These are phyloP conservation scores for Drosophila koepferae DNA, from an alignment of 2,888 invertebrate genomes.

Conservation along the genomic window DNA sequence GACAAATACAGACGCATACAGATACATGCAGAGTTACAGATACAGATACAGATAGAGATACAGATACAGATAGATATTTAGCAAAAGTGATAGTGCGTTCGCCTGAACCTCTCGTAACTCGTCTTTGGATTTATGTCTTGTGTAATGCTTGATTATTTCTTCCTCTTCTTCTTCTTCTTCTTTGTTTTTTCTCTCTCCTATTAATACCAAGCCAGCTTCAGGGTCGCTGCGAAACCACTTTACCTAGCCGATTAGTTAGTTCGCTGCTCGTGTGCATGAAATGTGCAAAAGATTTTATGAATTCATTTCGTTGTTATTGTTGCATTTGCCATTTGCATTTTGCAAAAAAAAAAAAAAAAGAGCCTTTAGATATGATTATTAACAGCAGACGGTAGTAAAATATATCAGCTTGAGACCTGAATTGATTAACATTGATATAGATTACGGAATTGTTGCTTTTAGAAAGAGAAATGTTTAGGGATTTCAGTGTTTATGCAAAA, in stretches of 20 bases:
- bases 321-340: slow-evolving; percentile 15
- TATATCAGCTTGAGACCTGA: neutral
- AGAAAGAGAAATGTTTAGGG: neutral
- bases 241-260: slow-evolving; percentile 14
- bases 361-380: slow-evolving; percentile 22
- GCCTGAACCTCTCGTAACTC: slow-evolving; percentile 35
- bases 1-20: too few relatives aligned
- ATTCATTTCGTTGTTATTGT: slow-evolving; percentile 21
- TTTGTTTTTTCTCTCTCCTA: neutral
- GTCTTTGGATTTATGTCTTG: slow-evolving; percentile 36
- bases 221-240: slow-evolving; percentile 40
- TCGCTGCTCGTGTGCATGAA: slow-evolving; percentile 13
- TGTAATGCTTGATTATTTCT: slow-evolving; percentile 36
- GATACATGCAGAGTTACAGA: slow-evolving; percentile 5
- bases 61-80: slow-evolving; percentile 7
- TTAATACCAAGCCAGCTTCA: slow-evolving; percentile 45
- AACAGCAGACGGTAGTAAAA: slow-evolving; percentile 4
- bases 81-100: slow-evolving; percentile 61
- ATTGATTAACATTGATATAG: neutral
- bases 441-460: neutral
- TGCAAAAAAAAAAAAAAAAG: slow-evolving; percentile 10
- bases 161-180: neutral
- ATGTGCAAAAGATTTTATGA: slow-evolving; percentile 9
- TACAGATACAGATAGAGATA: slow-evolving; percentile 1
- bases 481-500: neutral